Evolutionary conservation across 2,797 vertebrate genomes (phyloP).

Genomic region (Eidolon dupreanum): DNA sequence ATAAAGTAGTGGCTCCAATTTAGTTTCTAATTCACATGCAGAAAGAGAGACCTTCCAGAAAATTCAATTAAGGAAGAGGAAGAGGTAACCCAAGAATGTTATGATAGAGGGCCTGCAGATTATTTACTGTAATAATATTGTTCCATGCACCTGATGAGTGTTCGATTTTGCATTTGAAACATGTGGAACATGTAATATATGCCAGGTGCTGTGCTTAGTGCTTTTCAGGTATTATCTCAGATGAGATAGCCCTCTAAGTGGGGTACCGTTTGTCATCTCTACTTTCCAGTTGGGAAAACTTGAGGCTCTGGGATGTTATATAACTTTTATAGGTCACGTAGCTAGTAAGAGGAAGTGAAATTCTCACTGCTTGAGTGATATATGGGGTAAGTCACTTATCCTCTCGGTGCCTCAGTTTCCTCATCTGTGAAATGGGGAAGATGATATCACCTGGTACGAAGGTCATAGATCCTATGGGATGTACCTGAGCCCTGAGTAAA

Average conservation of each 20-base stretch:
- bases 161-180: background rate
- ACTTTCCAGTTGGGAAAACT: background rate
- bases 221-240: background rate
- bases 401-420: background rate
- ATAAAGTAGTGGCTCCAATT: background rate
- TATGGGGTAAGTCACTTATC: background rate
- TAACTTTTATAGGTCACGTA: background rate
- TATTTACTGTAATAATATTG: no score
- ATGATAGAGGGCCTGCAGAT: background rate
- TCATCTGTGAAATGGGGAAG: background rate
- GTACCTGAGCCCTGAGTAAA: background rate
- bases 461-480: background rate
- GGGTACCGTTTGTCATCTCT: background rate
- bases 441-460: background rate
- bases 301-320: background rate
- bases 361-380: background rate
- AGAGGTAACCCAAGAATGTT: background rate
- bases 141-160: background rate
- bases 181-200: rapidly evolving
- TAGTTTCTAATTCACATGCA: background rate
- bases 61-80: background rate
- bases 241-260: background rate
- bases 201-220: background rate
- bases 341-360: background rate
- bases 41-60: background rate